These are phyloP conservation scores for Lutra lutra DNA, from an alignment of 2,797 vertebrate species.

Conservation along the genomic window DNA sequence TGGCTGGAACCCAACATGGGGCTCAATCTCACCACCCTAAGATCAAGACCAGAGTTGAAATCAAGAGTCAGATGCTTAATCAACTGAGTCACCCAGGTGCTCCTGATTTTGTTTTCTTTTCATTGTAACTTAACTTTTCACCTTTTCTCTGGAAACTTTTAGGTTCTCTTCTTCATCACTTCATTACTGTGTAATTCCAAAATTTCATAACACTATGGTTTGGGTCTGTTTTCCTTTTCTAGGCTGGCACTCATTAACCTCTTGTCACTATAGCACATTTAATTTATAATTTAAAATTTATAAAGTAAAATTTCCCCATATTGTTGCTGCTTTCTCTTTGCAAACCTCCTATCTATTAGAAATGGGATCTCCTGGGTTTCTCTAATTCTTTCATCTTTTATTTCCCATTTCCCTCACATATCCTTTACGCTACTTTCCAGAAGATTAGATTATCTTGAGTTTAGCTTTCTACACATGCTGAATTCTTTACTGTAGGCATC, in stretches of 20 bases:
- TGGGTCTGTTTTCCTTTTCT: constrained; percentile 1
- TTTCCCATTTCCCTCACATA: not conserved
- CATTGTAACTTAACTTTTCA: not conserved
- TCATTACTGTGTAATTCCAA: not conserved
- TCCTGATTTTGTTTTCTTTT: not conserved
- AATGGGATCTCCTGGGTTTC: not conserved
- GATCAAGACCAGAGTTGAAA: not conserved
- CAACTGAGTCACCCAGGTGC: not conserved
- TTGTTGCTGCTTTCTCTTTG: not conserved
- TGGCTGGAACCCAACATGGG: not conserved
- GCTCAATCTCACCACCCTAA: not conserved
- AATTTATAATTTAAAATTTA: not conserved
- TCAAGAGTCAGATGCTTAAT: not conserved
- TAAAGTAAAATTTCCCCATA: not conserved
- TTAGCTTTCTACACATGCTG: not conserved
- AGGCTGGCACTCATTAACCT: not conserved
- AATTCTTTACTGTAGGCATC: not conserved
- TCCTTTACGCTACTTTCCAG: not conserved
- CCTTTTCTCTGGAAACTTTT: not conserved
- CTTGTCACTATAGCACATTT: not conserved
- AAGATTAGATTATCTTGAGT: not conserved
- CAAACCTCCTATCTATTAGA: not conserved
- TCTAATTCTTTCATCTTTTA: not conserved
- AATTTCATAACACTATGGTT: constrained; percentile 2
- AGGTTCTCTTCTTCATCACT: not conserved